Percentiles rank a stretch among this genome's conserved stretches.
Evolutionary conservation across 2,888 invertebrate species (phyloP).

Genomic region (Athetis lepigone): DNA sequence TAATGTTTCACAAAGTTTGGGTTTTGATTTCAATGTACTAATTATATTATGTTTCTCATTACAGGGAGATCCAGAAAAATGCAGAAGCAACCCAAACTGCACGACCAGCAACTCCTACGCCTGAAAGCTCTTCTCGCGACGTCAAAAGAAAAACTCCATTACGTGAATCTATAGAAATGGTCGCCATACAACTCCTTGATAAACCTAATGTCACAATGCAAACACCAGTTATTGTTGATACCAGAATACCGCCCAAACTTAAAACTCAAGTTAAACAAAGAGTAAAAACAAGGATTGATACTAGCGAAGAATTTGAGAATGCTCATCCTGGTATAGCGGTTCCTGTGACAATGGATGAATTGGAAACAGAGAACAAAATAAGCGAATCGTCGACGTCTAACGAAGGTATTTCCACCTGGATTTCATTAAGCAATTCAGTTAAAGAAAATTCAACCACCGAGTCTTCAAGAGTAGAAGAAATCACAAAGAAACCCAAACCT

Average conservation of each 20-base stretch:
- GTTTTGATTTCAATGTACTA: neutral
- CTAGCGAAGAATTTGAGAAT: conserved; percentile 82
- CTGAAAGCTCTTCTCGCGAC: conserved; percentile 76
- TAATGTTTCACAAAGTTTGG: neutral
- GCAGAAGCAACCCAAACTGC: conserved; percentile 20
- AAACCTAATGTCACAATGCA: conserved; percentile 79
- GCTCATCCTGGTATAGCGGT: conserved; percentile 93
- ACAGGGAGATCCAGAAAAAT: conserved; percentile 31
- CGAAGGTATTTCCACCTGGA: conserved; percentile 94
- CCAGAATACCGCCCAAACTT: conserved; percentile 92
- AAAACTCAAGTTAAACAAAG: conserved; percentile 89
- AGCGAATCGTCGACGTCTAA: conserved; percentile 89
- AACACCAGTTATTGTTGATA: conserved; percentile 88
- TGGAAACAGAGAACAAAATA: conserved; percentile 90
- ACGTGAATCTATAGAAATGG: conserved; percentile 90
- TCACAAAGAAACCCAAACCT: conserved; percentile 79
- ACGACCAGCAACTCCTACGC: conserved; percentile 48
- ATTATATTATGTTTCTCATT: conserved; percentile 33
- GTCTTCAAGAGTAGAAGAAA: conserved; percentile 80
- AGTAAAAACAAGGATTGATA: conserved; percentile 82
- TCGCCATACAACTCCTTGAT: conserved; percentile 90
- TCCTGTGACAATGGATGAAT: conserved; percentile 91
- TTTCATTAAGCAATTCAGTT: conserved; percentile 91
- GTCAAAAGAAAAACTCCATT: conserved; percentile 85
- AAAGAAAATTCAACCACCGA: conserved; percentile 82